A percentile compares a stretch with the other conserved stretches of the same genome.
phyloP scores from a whole-genome alignment of 23 tunicate species.

The Corella eumyota region DNA sequence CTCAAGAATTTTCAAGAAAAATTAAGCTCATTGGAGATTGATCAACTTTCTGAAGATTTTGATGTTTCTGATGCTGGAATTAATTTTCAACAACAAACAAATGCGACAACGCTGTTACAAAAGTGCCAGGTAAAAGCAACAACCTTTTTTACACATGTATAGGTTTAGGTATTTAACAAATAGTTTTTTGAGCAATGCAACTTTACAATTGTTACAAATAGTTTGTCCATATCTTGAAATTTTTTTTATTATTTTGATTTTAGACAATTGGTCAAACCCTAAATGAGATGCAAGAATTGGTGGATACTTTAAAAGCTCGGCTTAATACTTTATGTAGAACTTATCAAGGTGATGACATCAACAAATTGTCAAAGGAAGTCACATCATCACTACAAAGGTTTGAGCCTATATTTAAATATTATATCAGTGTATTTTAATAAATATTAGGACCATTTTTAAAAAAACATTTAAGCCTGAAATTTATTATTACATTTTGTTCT shows the following conservation, averaged over 20 bases:
- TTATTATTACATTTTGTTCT: not conserved
- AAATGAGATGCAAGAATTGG: conserved; percentile 34
- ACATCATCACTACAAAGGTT: conserved; percentile 48
- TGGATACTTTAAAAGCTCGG: conserved; percentile 45
- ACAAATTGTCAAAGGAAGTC: conserved; percentile 40
- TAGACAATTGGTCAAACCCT: conserved; percentile 10
- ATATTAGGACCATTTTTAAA: not conserved
- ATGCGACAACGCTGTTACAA: conserved; percentile 12
- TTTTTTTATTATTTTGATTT: not conserved
- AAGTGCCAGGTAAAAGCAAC: conserved; percentile 17
- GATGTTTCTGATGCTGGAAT: not conserved
- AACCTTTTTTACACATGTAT: not conserved
- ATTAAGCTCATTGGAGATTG: conserved; percentile 19
- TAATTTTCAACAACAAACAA: not conserved
- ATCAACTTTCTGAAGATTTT: conserved; percentile 11
- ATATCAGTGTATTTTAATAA: not conserved
- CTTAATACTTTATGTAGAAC: conserved; percentile 65
- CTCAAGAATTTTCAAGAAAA: conserved; percentile 8
- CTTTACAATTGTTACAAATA: not conserved
- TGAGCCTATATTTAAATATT: conserved; percentile 6
- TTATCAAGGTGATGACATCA: conserved; percentile 54
- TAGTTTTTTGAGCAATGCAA: not conserved
- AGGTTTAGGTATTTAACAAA: conserved; percentile 1
- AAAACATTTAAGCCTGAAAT: not conserved
- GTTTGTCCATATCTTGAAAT: no score